phyloP scores from a whole-genome alignment of 2,888 invertebrate genomes.

The Linnaemya vulpina region DNA sequence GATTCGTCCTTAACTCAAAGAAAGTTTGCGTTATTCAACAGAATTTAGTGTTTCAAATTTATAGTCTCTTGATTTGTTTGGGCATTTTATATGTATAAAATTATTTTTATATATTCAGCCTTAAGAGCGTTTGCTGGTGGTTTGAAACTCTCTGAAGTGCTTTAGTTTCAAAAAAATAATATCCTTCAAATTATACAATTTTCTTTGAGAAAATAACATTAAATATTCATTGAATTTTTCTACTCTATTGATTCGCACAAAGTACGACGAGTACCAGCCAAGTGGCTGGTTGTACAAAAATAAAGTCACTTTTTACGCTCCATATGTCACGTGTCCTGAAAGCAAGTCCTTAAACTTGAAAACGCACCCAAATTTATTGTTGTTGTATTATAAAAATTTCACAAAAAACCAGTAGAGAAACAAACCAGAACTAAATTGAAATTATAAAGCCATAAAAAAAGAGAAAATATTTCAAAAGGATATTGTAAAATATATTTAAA shows the following conservation, averaged over 20 bases:
- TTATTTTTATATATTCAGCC: not conserved
- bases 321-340: slow-evolving; percentile 80
- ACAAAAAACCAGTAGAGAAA: not conserved
- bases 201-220: slow-evolving; percentile 44
- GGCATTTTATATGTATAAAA: no score
- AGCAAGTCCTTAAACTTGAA: slow-evolving; percentile 56
- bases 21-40: no score
- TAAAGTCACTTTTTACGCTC: slow-evolving; percentile 76
- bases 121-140: not conserved
- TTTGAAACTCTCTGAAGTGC: not conserved
- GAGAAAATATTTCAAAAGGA: slow-evolving; percentile 53
- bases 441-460: slow-evolving; percentile 48
- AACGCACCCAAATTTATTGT: slow-evolving; percentile 49
- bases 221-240: slow-evolving; percentile 68
- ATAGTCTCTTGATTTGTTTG: no score
- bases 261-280: slow-evolving; percentile 22
- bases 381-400: slow-evolving; percentile 33
- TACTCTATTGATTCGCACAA: slow-evolving; percentile 58
- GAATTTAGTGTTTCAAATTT: no score
- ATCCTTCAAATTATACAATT: slow-evolving; percentile 33
- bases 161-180: slow-evolving; percentile 10
- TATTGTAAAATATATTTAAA: slow-evolving; percentile 56
- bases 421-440: slow-evolving; percentile 68
- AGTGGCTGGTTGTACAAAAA: slow-evolving; percentile 66
- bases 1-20: no score